These are phyloP conservation scores for Bombus huntii DNA, from an alignment of 1,140 invertebrate species.

Conservation along the genomic window DNA sequence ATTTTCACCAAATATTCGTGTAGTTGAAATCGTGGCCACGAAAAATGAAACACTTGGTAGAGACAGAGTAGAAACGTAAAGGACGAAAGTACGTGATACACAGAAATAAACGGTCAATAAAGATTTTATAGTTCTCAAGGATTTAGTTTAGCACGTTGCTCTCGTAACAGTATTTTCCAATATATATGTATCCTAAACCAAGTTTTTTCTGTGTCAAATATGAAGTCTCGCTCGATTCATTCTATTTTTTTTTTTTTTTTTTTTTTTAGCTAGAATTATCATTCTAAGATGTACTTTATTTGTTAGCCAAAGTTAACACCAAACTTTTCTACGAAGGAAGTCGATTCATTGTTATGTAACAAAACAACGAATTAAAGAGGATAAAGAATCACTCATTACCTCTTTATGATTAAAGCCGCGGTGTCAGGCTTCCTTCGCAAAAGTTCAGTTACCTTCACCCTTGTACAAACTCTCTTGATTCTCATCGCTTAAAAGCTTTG, in stretches of 20 bases:
- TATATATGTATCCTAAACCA: too few relatives aligned
- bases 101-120: background rate
- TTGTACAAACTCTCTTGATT: background rate
- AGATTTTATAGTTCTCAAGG: background rate
- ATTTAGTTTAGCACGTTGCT: background rate
- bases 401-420: conserved; percentile 6
- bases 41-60: too few relatives aligned
- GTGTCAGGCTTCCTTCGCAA: background rate
- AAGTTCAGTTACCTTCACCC: conserved; percentile 1
- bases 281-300: background rate
- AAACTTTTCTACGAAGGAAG: background rate
- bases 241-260: too few relatives aligned
- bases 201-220: background rate
- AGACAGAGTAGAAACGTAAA: too few relatives aligned
- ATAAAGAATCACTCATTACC: background rate
- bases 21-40: background rate
- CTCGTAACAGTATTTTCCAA: background rate
- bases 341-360: background rate
- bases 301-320: background rate
- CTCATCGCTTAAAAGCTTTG: background rate
- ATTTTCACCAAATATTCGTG: background rate
- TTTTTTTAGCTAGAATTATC: too few relatives aligned
- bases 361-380: background rate
- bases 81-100: background rate
- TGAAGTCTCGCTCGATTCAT: background rate